These are phyloP conservation scores for Megaceryle torquata DNA, from an alignment of 2,113 vertebrate species.

Conservation along the genomic window DNA sequence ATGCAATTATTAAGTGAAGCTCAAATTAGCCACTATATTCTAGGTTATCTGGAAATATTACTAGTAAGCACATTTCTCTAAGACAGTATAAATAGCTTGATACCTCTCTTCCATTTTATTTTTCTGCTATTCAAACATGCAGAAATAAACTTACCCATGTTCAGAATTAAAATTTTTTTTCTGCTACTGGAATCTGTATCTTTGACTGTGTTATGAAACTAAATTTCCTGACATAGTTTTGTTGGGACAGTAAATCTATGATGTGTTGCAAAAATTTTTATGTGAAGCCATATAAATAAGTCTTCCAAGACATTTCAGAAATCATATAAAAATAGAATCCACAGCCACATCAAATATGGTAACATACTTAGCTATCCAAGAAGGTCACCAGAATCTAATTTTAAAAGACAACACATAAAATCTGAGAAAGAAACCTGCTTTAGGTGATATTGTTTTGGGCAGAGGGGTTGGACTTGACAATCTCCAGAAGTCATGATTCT, in stretches of 20 bases:
- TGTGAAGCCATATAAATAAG: not conserved
- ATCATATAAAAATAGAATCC: not conserved
- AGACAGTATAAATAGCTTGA: not conserved
- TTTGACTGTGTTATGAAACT: not conserved
- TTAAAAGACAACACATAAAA: not conserved
- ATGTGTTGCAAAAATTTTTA: not conserved
- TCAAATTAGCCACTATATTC: not conserved
- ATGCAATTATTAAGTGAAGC: not conserved
- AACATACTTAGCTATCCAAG: not conserved
- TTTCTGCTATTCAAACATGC: not conserved
- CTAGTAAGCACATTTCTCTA: not conserved
- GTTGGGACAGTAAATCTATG: not conserved
- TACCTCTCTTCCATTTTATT: not conserved
- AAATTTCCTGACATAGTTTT: not conserved
- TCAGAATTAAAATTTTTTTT: not conserved
- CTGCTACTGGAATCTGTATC: not conserved
- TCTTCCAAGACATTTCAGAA: not conserved
- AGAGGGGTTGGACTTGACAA: not conserved
- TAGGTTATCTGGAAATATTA: not conserved
- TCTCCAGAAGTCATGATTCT: not conserved
- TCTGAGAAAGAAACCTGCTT: not conserved
- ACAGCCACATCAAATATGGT: not conserved
- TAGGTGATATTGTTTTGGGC: not conserved
- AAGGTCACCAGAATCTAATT: not conserved
- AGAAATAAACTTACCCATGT: not conserved